Evolutionary conservation across 2,113 vertebrate genomes (phyloP).

Genomic region (Chitala chitala): DNA sequence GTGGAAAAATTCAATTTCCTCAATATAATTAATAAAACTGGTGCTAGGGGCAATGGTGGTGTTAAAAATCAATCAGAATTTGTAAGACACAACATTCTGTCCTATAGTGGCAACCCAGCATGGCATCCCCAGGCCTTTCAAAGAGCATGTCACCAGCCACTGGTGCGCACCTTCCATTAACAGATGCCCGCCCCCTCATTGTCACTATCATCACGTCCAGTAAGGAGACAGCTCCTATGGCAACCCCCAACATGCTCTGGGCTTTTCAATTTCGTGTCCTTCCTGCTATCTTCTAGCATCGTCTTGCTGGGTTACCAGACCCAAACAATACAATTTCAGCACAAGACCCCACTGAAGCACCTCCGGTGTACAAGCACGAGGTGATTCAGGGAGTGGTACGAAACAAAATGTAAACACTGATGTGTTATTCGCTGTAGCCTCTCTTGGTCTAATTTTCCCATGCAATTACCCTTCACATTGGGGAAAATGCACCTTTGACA

Average conservation of each 20-base stretch:
- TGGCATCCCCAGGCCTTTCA: conserved; percentile 19
- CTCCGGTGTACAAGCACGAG: not conserved
- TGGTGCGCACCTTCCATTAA: too few species aligned
- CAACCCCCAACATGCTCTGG: too few species aligned
- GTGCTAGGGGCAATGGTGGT: conserved; percentile 53
- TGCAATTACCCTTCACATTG: conserved; percentile 34
- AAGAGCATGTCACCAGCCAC: too few species aligned
- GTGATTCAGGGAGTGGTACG: not conserved
- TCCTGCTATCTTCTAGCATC: too few species aligned
- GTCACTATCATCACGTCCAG: too few species aligned
- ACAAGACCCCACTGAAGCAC: not conserved
- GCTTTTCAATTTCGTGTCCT: too few species aligned
- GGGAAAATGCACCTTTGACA: not conserved
- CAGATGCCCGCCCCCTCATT: too few species aligned
- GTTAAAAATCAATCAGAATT: conserved; percentile 66
- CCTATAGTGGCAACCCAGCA: conserved; percentile 31
- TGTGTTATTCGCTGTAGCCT: not conserved
- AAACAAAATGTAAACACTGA: conserved; percentile 13
- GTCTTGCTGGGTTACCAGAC: not conserved
- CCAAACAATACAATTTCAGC: conserved; percentile 12
- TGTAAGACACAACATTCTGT: conserved; percentile 45
- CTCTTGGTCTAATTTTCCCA: conserved; percentile 36
- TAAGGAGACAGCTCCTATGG: too few species aligned
- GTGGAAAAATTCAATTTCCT: conserved; percentile 65
- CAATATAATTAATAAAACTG: conserved; percentile 57